Evolutionary conservation across 2,113 vertebrate genomes (phyloP).

Genomic region (Sebastes fasciatus): DNA sequence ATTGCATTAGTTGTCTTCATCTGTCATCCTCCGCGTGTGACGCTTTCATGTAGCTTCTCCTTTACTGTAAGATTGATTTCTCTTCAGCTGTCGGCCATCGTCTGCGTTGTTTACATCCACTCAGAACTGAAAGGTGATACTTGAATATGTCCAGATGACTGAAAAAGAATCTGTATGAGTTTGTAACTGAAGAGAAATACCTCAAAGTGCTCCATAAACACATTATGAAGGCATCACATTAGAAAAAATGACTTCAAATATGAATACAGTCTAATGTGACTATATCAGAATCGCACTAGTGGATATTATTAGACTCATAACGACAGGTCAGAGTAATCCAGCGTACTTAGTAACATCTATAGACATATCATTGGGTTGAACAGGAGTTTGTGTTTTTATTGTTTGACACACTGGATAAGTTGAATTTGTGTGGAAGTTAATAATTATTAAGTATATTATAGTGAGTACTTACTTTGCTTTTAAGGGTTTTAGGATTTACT

Average conservation of each 20-base stretch:
- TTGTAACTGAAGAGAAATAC: not conserved
- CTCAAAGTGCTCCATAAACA: not conserved
- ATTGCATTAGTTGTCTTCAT: constrained; percentile 1
- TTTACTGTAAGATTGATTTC: not conserved
- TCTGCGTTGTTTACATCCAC: constrained; percentile 3
- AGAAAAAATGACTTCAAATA: not conserved
- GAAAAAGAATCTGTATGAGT: not conserved
- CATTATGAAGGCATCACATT: not conserved
- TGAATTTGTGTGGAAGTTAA: constrained; percentile 3
- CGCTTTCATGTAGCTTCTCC: not conserved
- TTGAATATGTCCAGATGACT: constrained; percentile 32
- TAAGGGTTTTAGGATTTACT: constrained; percentile 39
- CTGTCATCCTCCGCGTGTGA: constrained; percentile 11
- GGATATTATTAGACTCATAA: not conserved
- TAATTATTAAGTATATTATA: no score
- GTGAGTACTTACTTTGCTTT: constrained; percentile 2
- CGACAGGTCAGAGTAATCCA: not conserved
- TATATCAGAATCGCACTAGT: no score
- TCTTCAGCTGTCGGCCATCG: not conserved
- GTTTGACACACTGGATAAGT: constrained; percentile 9
- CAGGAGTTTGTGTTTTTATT: constrained; percentile 15
- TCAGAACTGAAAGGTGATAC: constrained; percentile 5
- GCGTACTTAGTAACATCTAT: not conserved
- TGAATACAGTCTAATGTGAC: not conserved
- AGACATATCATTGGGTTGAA: not conserved